A percentile compares a stretch with the other conserved stretches of the same genome.
Conservation (phyloP, 2,888 invertebrate species). For the Nysson spinosus region DNA sequence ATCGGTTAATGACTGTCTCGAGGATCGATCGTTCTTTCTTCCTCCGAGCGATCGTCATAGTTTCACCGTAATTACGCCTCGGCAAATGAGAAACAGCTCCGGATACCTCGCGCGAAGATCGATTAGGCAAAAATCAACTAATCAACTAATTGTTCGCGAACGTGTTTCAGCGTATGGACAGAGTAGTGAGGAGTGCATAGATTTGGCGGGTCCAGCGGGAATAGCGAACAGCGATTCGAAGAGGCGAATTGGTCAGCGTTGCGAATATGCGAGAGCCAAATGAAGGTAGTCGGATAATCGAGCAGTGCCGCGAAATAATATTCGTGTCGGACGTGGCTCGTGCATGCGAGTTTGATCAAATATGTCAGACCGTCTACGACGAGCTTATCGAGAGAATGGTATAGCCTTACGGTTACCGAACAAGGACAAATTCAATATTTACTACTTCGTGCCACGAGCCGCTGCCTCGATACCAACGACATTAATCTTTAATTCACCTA, state of each 20-base stretch:
- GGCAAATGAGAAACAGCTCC: slow-evolving; percentile 57
- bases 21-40: slow-evolving; percentile 58
- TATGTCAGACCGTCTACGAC: slow-evolving; percentile 29
- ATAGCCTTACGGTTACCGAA: not conserved
- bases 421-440: slow-evolving; percentile 12
- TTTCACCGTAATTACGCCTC: slow-evolving; percentile 59
- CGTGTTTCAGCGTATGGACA: too few relatives aligned
- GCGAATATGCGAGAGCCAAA: too few relatives aligned
- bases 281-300: too few relatives aligned
- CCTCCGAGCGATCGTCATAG: slow-evolving; percentile 54
- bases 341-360: slow-evolving; percentile 17
- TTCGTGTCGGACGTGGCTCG: slow-evolving; percentile 24
- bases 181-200: too few relatives aligned
- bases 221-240: too few relatives aligned
- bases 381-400: slow-evolving; percentile 24
- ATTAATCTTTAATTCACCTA: not conserved
- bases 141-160: slow-evolving; percentile 55
- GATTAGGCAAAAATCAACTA: slow-evolving; percentile 56
- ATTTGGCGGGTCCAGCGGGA: slow-evolving; percentile 37
- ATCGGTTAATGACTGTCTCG: slow-evolving; percentile 60
- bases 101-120: slow-evolving; percentile 22
- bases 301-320: slow-evolving; percentile 14
- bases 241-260: too few relatives aligned
- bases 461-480: not conserved
- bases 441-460: not conserved